Base-by-base conservation (phyloP, 2,797 vertebrate species). In the Hippocampus kuda region DNA sequence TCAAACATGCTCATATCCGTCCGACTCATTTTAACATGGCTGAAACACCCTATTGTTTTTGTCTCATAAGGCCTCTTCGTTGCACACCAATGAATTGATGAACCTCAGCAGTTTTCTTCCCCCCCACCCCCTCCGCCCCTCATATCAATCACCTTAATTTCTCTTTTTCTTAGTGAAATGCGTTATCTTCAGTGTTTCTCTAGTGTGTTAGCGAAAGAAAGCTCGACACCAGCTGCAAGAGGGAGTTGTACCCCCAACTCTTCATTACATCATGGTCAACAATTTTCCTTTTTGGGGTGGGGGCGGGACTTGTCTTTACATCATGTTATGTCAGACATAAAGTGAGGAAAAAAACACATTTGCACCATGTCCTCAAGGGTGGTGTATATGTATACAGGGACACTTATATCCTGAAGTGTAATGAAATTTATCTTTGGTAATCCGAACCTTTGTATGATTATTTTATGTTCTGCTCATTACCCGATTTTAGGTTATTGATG, bases 1-100 rank as follows among this genome's bases (percentile, higher is more conserved):
- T 71, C 22, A 70, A 72, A 74, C 44, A 59, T 74, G 66, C 75
- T 80, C 26, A 34, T 81, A 85, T 89, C 89, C 88, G 89, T 90
- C 89, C 78, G 67, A 38, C 30, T 67, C 7, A 65, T 65, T 65
- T 48, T 49, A 65, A 48, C 24, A 48, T 65, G 44, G 41, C 62
- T 46, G n/a, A 64, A 64, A 26, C 10, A n/a, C 44, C 61, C 61
- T 24, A 13, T 42, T 22, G 49, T 51, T 51, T 59, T 27, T 3
- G 15, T 12, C 18, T 16, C 41, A 5, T 26, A n/a, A 46, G 41
- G 62, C 42, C 24, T 8, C 34, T 7, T 38, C 7, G 24, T 65
- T 27, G 42, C 42, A 65, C 42, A 65, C 24, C n/a, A 46, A 65
- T 48, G 42, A 5, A 48, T 38, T 27, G n/a, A 13, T 65, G 9